Conservation (phyloP, 2,888 invertebrate genomes). For the Agrotis puta region DNA sequence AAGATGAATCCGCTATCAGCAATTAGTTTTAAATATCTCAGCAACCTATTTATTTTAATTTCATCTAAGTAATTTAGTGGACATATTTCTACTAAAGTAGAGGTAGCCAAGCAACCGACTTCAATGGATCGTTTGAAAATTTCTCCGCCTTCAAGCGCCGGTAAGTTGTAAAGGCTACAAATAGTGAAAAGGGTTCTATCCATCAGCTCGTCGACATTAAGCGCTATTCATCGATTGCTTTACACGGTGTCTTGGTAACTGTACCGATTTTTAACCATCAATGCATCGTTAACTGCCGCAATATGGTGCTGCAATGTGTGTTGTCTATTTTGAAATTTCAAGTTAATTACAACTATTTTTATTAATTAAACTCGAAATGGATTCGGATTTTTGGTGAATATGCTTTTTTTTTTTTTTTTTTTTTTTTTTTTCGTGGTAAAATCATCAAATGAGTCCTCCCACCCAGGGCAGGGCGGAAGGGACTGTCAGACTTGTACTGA, state of each 20-base stretch:
- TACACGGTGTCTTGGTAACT: constrained; percentile 7
- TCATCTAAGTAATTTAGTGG: too few species aligned
- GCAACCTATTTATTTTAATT: neutral
- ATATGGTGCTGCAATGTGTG: constrained; percentile 30
- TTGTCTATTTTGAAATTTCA: neutral
- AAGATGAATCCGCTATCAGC: neutral
- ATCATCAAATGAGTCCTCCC: too few species aligned
- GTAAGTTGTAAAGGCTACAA: constrained; percentile 53
- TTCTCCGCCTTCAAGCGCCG: constrained; percentile 30
- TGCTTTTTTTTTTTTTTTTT: too few species aligned
- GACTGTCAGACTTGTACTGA: too few species aligned
- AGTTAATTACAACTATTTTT: neutral
- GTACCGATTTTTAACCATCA: constrained; percentile 48
- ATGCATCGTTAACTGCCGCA: constrained; percentile 51
- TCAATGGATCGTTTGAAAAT: constrained; percentile 36
- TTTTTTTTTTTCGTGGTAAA: too few species aligned
- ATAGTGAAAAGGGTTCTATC: constrained; percentile 53
- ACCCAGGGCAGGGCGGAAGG: too few species aligned
- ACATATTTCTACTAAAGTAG: neutral
- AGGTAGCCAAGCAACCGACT: neutral
- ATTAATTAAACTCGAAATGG: too few species aligned
- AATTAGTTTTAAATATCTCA: neutral
- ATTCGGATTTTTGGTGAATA: neutral
- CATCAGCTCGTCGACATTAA: constrained; percentile 58
- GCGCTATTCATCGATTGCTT: constrained; percentile 61